A percentile compares a stretch with the other conserved stretches of the same genome.
These are phyloP conservation scores for Galagoides demidoff DNA, from an alignment of 2,797 vertebrate genomes.

Conservation along the genomic window DNA sequence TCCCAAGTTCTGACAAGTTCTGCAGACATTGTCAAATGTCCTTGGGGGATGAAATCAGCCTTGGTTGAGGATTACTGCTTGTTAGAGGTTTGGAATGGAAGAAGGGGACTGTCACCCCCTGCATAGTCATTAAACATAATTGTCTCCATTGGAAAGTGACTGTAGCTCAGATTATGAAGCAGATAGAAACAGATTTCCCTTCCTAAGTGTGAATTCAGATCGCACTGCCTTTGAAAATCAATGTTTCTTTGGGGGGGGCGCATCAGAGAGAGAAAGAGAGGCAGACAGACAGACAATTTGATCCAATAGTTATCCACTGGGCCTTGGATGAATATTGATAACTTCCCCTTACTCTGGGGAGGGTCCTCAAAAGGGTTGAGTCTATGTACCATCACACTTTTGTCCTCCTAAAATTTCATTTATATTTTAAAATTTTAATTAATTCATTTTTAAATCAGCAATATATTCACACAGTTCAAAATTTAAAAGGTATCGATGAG, in stretches of 20 bases:
- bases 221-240: neutral
- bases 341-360: neutral
- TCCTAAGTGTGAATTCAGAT: neutral
- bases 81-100: neutral
- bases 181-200: neutral
- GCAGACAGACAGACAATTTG: neutral
- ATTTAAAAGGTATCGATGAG: neutral
- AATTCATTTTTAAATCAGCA: neutral
- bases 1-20: neutral
- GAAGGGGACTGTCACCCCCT: fast-evolving
- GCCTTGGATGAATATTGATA: neutral
- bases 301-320: neutral
- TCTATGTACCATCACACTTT: neutral
- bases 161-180: neutral
- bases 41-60: neutral
- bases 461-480: neutral
- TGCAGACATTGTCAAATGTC: neutral
- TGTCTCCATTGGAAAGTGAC: neutral
- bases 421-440: neutral
- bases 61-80: neutral
- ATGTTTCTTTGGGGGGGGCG: neutral
- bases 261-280: neutral
- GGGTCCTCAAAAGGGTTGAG: neutral
- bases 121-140: neutral
- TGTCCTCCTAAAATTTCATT: neutral